Evolutionary conservation across 2,113 vertebrate species (phyloP), one percentile per base, ranked within the genome.

Genomic region (Sitta europaea): DNA sequence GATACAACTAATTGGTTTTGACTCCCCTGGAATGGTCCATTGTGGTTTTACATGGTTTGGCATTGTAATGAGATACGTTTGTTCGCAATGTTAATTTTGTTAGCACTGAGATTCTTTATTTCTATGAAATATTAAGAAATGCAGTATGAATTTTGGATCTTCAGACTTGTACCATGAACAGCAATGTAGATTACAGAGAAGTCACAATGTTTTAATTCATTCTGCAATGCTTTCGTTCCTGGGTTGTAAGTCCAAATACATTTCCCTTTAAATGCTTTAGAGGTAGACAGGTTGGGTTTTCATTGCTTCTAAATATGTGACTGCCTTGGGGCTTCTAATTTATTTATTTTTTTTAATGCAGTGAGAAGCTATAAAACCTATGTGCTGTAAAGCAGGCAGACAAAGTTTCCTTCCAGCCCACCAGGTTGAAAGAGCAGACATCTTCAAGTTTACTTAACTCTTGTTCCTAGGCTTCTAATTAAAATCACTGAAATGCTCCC

Each of bases 281-380:
- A 96, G 65, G 94, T 95, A 96, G 96, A 95, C 88, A 97, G 83
- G 97, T 97, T 97, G 97, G 66, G 57, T 75, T 98, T 97, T 97
- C 94, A 96, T 97, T 97, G 94, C 95, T 96, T 97, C 94, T 87
- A 96, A 96, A 94, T 95, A 97, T 51, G 81, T 86, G 74, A 75
- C 79, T 83, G 97, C 96, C 97, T 96, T 86, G 85, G 93, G 97
- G 80, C 55, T 97, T 96, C 94, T 96, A 96, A 96, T 97, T 98
- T 98, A 93, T 98, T 97, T 97, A 80, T 97, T 97, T 97, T 95
- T 96, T 97, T 98, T 97, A 98, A 97, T 97, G 90, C 94, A 95
- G 97, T 98, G 96, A 28, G 88, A 98, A 96, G 48, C 92, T 88
- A 82, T 97, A 98, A 98, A 98, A 96, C 48, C 93, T 91, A 91